Evolutionary conservation across 2,797 vertebrate genomes (phyloP), one percentile per base, ranked within the genome.

Genomic region (Eulemur albifrons): DNA sequence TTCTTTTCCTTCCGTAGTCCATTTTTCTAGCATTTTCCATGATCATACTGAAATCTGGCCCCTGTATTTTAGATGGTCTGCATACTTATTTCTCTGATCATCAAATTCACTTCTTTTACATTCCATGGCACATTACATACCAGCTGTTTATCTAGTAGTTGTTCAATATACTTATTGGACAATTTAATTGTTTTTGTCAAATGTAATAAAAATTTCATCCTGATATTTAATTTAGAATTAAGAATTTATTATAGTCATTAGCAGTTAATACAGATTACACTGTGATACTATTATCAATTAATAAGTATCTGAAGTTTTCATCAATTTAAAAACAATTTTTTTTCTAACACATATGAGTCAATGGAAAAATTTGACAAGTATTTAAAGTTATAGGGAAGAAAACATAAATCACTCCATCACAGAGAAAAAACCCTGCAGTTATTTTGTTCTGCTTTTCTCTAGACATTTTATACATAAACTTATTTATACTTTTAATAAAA

Each of bases 221-320:
- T 79, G 20, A 85, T 79, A 67, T 45, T 81, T 94, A 57, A 27
- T 82, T 96, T 92, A 86, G 38, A 96, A 82, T 67, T 79, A 35
- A 83, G 13, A 73, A 65, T 35, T n/a, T 69, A 82, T 79, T 43
- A 11, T 77, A 30, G 30, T 88, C 10, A 27, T 92, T 77, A 35
- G 57, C 10, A 69, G 32, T 88, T 86, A 93, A 67, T 73, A 65
- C 4, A 69, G 30, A 65, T 92, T 76, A 27, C 8, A 50, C 18
- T 21, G 25, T 84, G 59, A 91, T 20, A 76, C 12, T 45, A 32
- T 32, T 59, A 27, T 75, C 77, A 75, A 40, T 57, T 83, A 38
- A 45, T 88, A 93, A 75, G 8, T 86, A 38, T 45, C 67, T 75
- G n/a, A 91, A 7, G 15, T n/a, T 13, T 59, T 75, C 32, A 59